Evolutionary conservation across 92 coral and sea anemone genomes (phyloP), one percentile per base, ranked within the genome.

Genomic region (Umimayanthus chanpuru): DNA sequence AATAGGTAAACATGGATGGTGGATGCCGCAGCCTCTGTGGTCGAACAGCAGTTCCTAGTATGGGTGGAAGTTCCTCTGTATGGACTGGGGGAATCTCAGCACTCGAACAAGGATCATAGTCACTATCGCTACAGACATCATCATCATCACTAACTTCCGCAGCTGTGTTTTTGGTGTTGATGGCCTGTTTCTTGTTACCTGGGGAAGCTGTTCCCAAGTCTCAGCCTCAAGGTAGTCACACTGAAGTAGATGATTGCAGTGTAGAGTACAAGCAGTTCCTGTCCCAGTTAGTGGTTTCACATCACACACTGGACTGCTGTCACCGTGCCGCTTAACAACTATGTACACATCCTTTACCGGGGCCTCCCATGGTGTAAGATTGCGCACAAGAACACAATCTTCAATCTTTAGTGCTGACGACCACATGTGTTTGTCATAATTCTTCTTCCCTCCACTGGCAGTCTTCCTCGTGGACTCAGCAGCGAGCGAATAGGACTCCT

Each of bases 331-430:
- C 15, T 25, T 2, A 0, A 70, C 38, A 4, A 70, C 74, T 26
- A 25, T 9, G 15, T 70, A 70, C 74, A 25, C 74, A 0, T 70
- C 74, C 1, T 70, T 70, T 90, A 6, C 87, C 92, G 5, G 92
- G 92, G 38, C 89, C 87, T 44, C 90, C 92, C 88, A 25, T 71
- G 93, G 90, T 25, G 88, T 87, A 23, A 90, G 90, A 79, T 90
- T 90, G 79, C 90, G 81, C 6, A 89, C 86, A 53, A 79, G 86
- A 44, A 90, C 87, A 32, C 86, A 68, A 74, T 77, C 81, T 49
- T 56, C 50, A 10, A n/a, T 26, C 20, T 76, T 44, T 47, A 30
- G 81, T 21, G 56, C 73, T 10, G 89, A 73, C 18, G 56, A 55
- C 82, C 82, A 4, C 6, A 36, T 40, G 20, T 75, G 55, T 26